Conservation (phyloP, 2,113 vertebrate genomes). For the Beaufortia kweichowensis region DNA sequence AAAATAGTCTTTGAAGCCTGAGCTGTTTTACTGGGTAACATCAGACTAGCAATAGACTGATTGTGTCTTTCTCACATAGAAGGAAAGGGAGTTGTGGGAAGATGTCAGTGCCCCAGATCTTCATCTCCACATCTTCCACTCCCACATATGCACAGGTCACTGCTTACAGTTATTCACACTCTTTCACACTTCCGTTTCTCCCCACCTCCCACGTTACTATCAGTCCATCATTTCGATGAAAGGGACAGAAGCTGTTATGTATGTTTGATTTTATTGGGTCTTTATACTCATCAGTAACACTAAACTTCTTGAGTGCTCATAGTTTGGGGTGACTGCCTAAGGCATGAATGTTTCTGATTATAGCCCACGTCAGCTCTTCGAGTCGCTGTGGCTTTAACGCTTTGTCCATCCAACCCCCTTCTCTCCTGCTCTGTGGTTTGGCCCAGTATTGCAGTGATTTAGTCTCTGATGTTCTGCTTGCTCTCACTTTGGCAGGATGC, state of each 20-base stretch:
- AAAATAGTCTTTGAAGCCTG: not conserved
- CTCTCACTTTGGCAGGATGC: slow-evolving; percentile 25
- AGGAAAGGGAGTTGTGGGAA: slow-evolving; percentile 49
- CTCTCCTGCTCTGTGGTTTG: slow-evolving; percentile 45
- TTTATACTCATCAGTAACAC: not conserved
- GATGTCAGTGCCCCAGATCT: slow-evolving; percentile 35
- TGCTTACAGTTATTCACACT: slow-evolving; percentile 48
- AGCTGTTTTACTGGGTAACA: not conserved
- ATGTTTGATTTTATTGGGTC: slow-evolving; percentile 30
- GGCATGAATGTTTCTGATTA: slow-evolving; percentile 50
- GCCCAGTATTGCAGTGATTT: slow-evolving; percentile 53
- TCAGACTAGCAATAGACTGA: slow-evolving; percentile 3
- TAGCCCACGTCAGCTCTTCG: slow-evolving; percentile 44
- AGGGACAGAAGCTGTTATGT: not conserved
- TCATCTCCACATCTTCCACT: slow-evolving; percentile 46
- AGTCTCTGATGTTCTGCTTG: slow-evolving; percentile 35
- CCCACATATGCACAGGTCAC: slow-evolving; percentile 47
- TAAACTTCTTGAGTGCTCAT: not conserved
- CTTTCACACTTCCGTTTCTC: slow-evolving; percentile 38
- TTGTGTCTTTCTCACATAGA: not conserved
- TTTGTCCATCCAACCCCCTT: slow-evolving; percentile 17
- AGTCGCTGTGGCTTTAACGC: slow-evolving; percentile 29
- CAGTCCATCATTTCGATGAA: not conserved
- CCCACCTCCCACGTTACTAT: slow-evolving; percentile 2
- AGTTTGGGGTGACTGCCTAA: slow-evolving; percentile 6